phyloP scores from a whole-genome alignment of 2,888 invertebrate species.

The Xanthia togata region DNA sequence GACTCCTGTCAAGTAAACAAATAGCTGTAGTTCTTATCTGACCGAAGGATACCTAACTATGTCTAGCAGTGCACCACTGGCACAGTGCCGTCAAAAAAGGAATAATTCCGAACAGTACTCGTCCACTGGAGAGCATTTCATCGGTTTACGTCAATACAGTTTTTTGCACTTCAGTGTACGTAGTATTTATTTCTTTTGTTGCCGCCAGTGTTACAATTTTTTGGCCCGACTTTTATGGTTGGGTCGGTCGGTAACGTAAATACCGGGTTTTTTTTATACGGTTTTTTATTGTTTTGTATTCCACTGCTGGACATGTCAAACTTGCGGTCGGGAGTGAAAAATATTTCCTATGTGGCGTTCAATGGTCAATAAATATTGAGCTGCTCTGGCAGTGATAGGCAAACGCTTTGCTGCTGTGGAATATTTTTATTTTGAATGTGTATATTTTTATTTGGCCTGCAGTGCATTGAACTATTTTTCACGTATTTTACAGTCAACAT shows the following conservation, averaged over 20 bases:
- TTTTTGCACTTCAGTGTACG: constrained; percentile 61
- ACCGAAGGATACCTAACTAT: constrained; percentile 6
- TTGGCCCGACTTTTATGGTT: constrained; percentile 64
- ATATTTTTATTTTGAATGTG: constrained; percentile 13
- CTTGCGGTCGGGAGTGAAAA: constrained; percentile 61
- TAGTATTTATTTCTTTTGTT: constrained; percentile 64
- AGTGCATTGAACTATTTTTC: background rate
- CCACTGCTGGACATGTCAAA: constrained; percentile 61
- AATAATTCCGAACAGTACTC: constrained; percentile 38
- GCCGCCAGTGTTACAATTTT: constrained; percentile 60
- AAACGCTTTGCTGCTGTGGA: constrained; percentile 20
- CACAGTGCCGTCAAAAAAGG: constrained; percentile 49
- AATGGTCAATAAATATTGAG: constrained; percentile 59
- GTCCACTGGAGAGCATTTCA: constrained; percentile 58
- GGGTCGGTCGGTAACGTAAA: constrained; percentile 61
- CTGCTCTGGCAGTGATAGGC: constrained; percentile 45
- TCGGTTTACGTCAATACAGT: constrained; percentile 65
- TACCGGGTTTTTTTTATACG: constrained; percentile 40
- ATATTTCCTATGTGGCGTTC: constrained; percentile 54
- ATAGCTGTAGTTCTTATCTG: constrained; percentile 27
- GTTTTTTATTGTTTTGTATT: constrained; percentile 54
- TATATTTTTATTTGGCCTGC: background rate
- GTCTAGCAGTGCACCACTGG: constrained; percentile 42
- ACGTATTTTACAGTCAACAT: background rate
- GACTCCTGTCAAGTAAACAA: constrained; percentile 31